Evolutionary conservation across 1,140 invertebrate species (phyloP).

Genomic region (Achroia grisella): DNA sequence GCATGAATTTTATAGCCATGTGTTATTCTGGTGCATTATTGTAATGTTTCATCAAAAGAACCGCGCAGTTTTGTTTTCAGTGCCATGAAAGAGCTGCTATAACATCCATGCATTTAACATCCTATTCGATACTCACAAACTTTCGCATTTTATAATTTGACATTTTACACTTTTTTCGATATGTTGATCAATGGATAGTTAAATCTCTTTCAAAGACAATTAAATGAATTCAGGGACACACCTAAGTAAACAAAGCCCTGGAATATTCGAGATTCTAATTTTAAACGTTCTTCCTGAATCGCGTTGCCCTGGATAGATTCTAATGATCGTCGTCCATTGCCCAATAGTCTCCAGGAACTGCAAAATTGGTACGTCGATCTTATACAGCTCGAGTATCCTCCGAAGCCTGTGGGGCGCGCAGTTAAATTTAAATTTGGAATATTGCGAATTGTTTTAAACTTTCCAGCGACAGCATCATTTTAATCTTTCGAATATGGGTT

Average conservation of each 20-base stretch:
- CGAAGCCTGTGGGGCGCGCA: not conserved
- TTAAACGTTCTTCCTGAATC: not conserved
- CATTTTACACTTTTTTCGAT: too few relatives aligned
- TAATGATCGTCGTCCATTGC: not conserved
- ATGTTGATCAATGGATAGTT: too few relatives aligned
- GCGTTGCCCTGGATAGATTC: not conserved
- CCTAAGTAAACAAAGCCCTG: not conserved
- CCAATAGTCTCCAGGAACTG: not conserved
- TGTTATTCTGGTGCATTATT: too few relatives aligned
- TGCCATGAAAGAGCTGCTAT: too few relatives aligned
- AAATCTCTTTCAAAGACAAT: too few relatives aligned
- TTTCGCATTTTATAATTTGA: too few relatives aligned
- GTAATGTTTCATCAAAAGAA: too few relatives aligned
- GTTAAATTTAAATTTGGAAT: conserved; percentile 3
- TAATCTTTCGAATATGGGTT: not conserved
- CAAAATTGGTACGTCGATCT: not conserved
- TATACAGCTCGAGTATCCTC: not conserved
- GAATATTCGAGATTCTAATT: not conserved
- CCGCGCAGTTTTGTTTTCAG: too few relatives aligned
- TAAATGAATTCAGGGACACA: too few relatives aligned
- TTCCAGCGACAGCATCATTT: not conserved
- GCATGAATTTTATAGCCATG: too few relatives aligned
- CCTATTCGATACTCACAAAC: too few relatives aligned
- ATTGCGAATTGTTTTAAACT: conserved; percentile 1
- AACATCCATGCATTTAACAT: too few relatives aligned